phyloP scores from a whole-genome alignment of 2,113 vertebrate species.

The Gadus macrocephalus region DNA sequence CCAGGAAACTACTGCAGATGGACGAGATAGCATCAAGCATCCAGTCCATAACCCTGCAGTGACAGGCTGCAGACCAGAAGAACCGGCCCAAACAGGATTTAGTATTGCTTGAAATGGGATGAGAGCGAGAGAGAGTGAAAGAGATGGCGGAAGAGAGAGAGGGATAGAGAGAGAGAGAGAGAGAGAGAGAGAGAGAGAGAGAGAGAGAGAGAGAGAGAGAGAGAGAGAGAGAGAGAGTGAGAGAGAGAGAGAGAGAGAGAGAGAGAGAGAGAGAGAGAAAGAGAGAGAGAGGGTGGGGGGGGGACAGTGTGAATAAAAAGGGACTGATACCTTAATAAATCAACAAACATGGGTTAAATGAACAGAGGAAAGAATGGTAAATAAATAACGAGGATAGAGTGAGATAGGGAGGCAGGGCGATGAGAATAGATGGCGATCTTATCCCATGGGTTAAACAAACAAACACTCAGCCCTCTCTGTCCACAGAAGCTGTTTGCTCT shows the following conservation, averaged over 20 bases:
- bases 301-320: no score
- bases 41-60: conserved; percentile 45
- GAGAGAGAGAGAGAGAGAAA: no score
- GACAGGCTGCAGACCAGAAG: conserved; percentile 50
- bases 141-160: neutral
- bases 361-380: neutral
- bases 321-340: no score
- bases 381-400: no score
- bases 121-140: neutral
- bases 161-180: neutral
- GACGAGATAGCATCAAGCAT: conserved; percentile 61
- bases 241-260: no score
- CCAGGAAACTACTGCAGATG: conserved; percentile 54
- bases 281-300: no score
- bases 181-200: no score
- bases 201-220: no score
- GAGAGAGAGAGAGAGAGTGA: no score
- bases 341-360: neutral
- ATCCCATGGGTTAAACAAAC: conserved; percentile 27
- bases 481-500: conserved; percentile 26
- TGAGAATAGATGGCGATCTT: conserved; percentile 16
- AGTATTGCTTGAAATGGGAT: neutral
- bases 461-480: conserved; percentile 23
- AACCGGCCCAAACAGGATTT: conserved; percentile 54
- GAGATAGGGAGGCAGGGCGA: neutral